Evolutionary conservation across 2,113 vertebrate species (phyloP).

Genomic region (Aegithalos caudatus): DNA sequence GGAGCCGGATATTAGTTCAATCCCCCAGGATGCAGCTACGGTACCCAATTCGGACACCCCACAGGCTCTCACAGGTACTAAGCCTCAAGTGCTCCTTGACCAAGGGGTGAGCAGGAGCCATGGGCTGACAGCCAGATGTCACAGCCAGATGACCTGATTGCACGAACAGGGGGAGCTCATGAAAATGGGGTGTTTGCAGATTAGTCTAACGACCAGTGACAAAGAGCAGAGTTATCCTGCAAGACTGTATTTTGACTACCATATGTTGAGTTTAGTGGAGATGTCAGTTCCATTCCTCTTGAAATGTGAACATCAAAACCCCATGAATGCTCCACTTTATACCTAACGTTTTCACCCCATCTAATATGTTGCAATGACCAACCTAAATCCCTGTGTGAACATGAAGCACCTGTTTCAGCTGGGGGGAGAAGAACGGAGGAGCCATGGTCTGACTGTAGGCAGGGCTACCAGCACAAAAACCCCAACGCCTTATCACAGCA

Average conservation of each 20-base stretch:
- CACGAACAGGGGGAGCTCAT: not conserved
- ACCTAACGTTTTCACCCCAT: not conserved
- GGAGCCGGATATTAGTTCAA: slow-evolving; percentile 89
- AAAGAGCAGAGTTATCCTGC: not conserved
- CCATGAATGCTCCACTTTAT: not conserved
- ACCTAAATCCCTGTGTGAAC: not conserved
- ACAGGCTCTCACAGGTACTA: slow-evolving; percentile 88
- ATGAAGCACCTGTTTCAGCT: not conserved
- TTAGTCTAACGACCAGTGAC: not conserved
- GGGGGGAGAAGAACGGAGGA: not conserved
- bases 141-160: not conserved
- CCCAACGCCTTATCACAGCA: not conserved
- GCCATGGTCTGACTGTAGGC: not conserved
- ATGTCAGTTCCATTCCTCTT: not conserved
- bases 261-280: not conserved
- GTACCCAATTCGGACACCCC: slow-evolving; percentile 83
- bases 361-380: not conserved
- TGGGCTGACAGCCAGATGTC: not conserved
- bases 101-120: not conserved
- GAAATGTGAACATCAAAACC: not conserved
- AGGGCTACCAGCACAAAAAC: not conserved
- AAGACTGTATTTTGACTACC: not conserved
- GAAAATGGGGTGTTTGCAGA: not conserved
- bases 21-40: slow-evolving; percentile 91
- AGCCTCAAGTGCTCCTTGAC: not conserved